These are phyloP conservation scores for Antheraea yamamai DNA, from an alignment of 2,888 invertebrate species.

Conservation along the genomic window DNA sequence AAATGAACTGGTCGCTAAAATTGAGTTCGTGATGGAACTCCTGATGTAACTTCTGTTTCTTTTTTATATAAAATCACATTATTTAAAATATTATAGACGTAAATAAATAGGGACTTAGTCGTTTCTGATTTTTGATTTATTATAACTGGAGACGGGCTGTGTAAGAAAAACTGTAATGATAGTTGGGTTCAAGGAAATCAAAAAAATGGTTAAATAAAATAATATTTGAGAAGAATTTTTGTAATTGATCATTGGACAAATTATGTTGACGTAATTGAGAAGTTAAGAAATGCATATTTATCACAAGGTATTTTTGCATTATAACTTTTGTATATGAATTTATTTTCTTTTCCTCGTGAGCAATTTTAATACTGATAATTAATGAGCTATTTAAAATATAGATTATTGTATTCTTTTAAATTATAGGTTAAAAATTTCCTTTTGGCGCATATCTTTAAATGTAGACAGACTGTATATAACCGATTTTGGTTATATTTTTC, in stretches of 20 bases:
- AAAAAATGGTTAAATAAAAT: background rate
- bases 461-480: too few species aligned
- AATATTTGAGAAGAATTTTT: background rate
- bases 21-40: too few species aligned
- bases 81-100: background rate
- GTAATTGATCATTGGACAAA: background rate
- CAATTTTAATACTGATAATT: background rate
- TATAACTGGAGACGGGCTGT: background rate
- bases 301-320: background rate
- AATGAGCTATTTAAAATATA: too few species aligned
- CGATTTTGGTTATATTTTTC: too few species aligned
- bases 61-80: too few species aligned
- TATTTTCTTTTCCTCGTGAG: background rate
- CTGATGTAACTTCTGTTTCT: too few species aligned
- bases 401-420: too few species aligned
- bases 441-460: too few species aligned
- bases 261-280: background rate
- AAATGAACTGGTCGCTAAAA: constrained; percentile 20
- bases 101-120: background rate
- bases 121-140: too few species aligned
- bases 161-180: background rate
- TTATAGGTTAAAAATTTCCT: too few species aligned
- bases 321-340: background rate
- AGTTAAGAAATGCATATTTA: background rate
- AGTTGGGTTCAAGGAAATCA: background rate